These are phyloP conservation scores for Loris lydekkerianus DNA, from an alignment of 2,797 vertebrate genomes.

Conservation along the genomic window DNA sequence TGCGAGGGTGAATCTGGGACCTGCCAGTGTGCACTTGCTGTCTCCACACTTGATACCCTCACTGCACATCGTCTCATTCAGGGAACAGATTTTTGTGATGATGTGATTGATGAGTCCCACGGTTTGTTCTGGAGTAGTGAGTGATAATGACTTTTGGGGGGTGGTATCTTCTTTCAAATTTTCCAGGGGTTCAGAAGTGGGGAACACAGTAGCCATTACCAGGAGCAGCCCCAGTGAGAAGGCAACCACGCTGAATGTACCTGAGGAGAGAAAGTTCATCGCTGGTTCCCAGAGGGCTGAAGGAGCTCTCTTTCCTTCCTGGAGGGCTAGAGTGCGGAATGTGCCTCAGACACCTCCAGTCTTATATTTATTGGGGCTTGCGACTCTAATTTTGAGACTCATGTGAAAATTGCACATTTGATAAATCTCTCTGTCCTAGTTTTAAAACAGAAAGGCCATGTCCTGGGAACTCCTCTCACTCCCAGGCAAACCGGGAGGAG, in stretches of 20 bases:
- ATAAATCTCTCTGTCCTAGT: constrained; percentile 73
- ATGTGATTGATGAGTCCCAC: constrained; percentile 73
- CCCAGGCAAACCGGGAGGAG: background rate
- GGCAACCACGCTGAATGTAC: constrained; percentile 55
- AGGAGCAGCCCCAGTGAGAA: constrained; percentile 74
- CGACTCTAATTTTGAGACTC: constrained; percentile 86
- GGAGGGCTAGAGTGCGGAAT: constrained; percentile 84
- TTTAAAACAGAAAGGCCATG: background rate
- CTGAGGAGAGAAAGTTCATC: constrained; percentile 79
- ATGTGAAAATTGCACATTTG: constrained; percentile 89
- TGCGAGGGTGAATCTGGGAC: constrained; percentile 87
- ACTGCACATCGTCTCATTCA: constrained; percentile 87
- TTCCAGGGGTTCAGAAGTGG: constrained; percentile 58
- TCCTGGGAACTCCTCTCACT: background rate
- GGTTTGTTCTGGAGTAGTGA: background rate
- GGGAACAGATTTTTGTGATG: constrained; percentile 25
- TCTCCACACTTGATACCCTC: constrained; percentile 80
- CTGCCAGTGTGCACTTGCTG: constrained; percentile 79
- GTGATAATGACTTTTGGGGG: background rate
- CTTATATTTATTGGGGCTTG: constrained; percentile 89
- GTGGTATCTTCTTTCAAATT: constrained; percentile 36
- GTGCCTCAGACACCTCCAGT: constrained; percentile 86
- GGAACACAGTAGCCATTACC: constrained; percentile 72
- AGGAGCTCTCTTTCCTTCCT: constrained; percentile 74
- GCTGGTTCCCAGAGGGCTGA: constrained; percentile 68